A percentile compares a stretch with the other conserved stretches of the same genome.
Conservation (phyloP, 2,888 invertebrate genomes). For the Encarsia formosa region DNA sequence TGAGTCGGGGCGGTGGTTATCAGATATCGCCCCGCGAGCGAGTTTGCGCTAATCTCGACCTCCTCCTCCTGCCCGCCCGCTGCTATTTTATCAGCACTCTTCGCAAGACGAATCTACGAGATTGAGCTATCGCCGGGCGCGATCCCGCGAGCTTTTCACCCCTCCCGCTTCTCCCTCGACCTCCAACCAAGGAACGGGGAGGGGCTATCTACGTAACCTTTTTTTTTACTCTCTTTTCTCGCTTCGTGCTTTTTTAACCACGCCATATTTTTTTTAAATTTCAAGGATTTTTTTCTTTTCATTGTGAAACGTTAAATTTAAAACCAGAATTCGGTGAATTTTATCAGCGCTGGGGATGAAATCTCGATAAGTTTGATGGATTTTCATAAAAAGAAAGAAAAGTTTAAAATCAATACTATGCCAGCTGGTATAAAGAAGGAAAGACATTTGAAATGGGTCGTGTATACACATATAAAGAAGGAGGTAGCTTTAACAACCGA, state of each 20-base stretch:
- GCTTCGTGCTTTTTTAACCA: too few species aligned
- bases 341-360: too few species aligned
- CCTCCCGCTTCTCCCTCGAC: conserved; percentile 31
- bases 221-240: not conserved
- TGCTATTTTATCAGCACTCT: conserved; percentile 39
- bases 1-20: too few species aligned
- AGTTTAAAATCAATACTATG: too few species aligned
- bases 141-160: too few species aligned
- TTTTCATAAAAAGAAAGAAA: too few species aligned
- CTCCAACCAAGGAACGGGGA: not conserved
- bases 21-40: conserved; percentile 27
- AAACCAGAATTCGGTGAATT: too few species aligned
- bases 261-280: too few species aligned
- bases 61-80: conserved; percentile 35
- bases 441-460: conserved; percentile 20
- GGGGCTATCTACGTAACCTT: conserved; percentile 2
- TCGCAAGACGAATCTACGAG: conserved; percentile 37
- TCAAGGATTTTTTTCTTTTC: too few species aligned
- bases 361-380: too few species aligned
- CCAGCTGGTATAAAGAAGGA: too few species aligned
- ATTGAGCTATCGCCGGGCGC: conserved; percentile 33
- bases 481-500: conserved; percentile 8
- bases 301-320: too few species aligned
- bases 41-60: conserved; percentile 40
- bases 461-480: conserved; percentile 2